Base-by-base conservation (phyloP, 1,140 invertebrate genomes). In the Telenomus remus region DNA sequence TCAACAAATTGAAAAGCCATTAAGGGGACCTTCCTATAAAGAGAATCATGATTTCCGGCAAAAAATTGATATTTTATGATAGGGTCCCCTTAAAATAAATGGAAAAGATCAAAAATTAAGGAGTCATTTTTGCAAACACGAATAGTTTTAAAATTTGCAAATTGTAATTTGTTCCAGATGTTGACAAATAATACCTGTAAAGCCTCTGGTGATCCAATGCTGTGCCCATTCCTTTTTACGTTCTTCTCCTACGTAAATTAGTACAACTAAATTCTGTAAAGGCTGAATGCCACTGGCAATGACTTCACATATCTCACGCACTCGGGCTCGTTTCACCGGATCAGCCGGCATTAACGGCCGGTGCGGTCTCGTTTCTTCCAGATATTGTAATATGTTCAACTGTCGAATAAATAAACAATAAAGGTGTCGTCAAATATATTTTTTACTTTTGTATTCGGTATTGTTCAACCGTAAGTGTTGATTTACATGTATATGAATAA, bases 231-330 rank as follows among this genome's bases (percentile, higher is more conserved):
- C 94, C 80, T 94, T 94, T 80, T 95, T 95, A 83, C 95, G 94
- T 81, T 95, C 94, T 85, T 95, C 93, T 27, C 94, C 94, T 15
- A 95, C 93, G 76, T 95, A 92, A 75, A 96, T 94, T 13, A 97
- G 86, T 15, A 98, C 95, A 69, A 92, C 91, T 35, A 97, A 87
- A 89, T 99, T 99, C 86, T 99, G 97, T 33, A 99, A 87, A 0
- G 98, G 98, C 87, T 99, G 97, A 82, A 98, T 98, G 43, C 96
- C 96, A 48, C 95, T 95, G 44, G 92, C 93, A 79, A 99, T 97
- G 0, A 96, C 90, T 88, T 96, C 92, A 61, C 91, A 93, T 76
- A 95, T 91, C 81, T 93, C 91, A 78, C 93, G 88, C 55, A 96
- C 71, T 66, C 71, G 95, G 4, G 95, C 95, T 84, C 95, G 90